Evolutionary conservation across 2,888 invertebrate genomes (phyloP).

Genomic region (Scaptomyza flava): DNA sequence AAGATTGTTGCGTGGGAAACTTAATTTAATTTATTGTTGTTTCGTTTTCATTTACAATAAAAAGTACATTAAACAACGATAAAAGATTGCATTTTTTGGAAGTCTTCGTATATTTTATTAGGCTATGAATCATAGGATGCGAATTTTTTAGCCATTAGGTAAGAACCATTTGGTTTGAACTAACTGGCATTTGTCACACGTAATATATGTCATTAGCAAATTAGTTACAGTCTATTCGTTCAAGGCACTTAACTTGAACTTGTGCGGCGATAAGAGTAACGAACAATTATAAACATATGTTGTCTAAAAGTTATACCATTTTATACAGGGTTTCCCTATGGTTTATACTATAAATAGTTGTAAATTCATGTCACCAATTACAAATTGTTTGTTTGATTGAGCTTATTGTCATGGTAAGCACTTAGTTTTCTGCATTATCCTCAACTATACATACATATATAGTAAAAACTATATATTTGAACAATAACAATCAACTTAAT

Average conservation of each 20-base stretch:
- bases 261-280: conserved; percentile 55
- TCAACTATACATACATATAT: not conserved
- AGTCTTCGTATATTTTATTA: not conserved
- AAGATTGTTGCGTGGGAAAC: conserved; percentile 32
- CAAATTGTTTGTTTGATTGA: conserved; percentile 7
- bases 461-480: too few species aligned
- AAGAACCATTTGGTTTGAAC: too few species aligned
- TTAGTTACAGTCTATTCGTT: conserved; percentile 36
- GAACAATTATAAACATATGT: conserved; percentile 4
- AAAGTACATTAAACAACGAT: conserved; percentile 19
- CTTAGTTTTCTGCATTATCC: conserved; percentile 1
- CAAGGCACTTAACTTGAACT: conserved; percentile 55
- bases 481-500: conserved; percentile 20
- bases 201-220: conserved; percentile 41
- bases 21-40: conserved; percentile 8
- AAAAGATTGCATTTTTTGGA: conserved; percentile 12
- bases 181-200: not conserved
- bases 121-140: conserved; percentile 9
- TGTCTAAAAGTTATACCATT: conserved; percentile 1
- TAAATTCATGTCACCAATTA: conserved; percentile 6
- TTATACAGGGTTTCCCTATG: conserved; percentile 40
- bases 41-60: conserved; percentile 23
- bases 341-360: conserved; percentile 11
- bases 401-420: conserved; percentile 45
- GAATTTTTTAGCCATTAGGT: not conserved